Evolutionary conservation across 2,888 invertebrate genomes (phyloP).

Genomic region (Epirrhoe alternata): DNA sequence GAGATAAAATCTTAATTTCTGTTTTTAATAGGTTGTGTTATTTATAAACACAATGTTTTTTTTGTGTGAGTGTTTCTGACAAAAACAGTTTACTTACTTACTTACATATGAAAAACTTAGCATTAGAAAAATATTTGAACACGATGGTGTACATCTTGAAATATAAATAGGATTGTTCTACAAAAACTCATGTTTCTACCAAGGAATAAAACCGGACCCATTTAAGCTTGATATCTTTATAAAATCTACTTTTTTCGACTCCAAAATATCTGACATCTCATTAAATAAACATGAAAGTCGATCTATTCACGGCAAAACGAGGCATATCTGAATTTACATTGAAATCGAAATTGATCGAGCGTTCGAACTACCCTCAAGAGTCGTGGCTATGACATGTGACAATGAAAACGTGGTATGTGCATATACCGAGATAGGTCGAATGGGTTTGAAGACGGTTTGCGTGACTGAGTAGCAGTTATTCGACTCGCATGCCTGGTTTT

Average conservation of each 20-base stretch:
- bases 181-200: conserved; percentile 11
- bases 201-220: conserved; percentile 14
- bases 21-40: background rate
- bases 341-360: conserved; percentile 32
- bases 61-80: background rate
- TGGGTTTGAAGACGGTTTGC: conserved; percentile 40
- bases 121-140: background rate
- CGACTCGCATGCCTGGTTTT: conserved; percentile 32
- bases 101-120: too few species aligned
- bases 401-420: conserved; percentile 33
- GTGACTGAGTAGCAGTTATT: conserved; percentile 39
- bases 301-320: conserved; percentile 34
- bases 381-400: conserved; percentile 36
- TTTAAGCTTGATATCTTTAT: conserved; percentile 21
- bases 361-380: conserved; percentile 21
- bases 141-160: background rate
- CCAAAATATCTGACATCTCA: conserved; percentile 28
- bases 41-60: background rate
- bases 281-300: conserved; percentile 34
- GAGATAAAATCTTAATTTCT: background rate
- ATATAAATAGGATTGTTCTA: background rate
- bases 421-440: conserved; percentile 27
- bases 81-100: background rate
- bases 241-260: conserved; percentile 20
- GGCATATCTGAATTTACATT: conserved; percentile 36